Evolutionary conservation across 2,113 vertebrate species (phyloP), one percentile per base, ranked within the genome.

Genomic region (Potamarius usumacintae): DNA sequence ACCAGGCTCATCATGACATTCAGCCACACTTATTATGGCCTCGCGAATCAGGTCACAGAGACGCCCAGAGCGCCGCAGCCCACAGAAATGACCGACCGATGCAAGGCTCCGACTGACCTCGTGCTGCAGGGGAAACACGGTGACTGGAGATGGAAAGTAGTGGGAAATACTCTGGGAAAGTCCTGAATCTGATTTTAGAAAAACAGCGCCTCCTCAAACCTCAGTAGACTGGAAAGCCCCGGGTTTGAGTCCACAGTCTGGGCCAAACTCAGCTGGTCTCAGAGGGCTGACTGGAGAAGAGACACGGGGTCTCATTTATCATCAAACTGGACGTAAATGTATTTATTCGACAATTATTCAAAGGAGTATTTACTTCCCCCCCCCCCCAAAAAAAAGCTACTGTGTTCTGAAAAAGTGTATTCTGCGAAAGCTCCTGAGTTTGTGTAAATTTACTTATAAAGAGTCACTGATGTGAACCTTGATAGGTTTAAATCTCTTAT

Each of bases 1-100:
- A 86, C 84, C 86, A 79, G 48, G 10, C 77, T 90, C 84, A 84
- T 88, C 53, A 72, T 85, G 85, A 84, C 85, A 84, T 76, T 80
- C 58, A 67, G 79, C 60, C 84, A 67, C 87, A 80, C 50, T 83
- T 67, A 55, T 88, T 83, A 90, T 81, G 57, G 74, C 83, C 72
- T 69, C 60, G 20, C 84, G 20, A 82, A 67, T 42, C 55, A 57
- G 86, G 86, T 88, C 72, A 65, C 7, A 79, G 52, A 8, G 62
- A 22, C 27, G 27, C 58, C 87, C 81, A 62, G 85, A 84, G 74
- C 52, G 22, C 63, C 22, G 50, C 34, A 10, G 58, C 86, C 82
- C 48, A 58, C 58, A 55, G 85, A 67, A 65, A 76, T 50, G 71
- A 55, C 20, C 71, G 60, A 83, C 20, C 5, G 42, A 63, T 71